Conservation (phyloP, 2,797 vertebrate species). For the Pagetopsis macropterus region DNA sequence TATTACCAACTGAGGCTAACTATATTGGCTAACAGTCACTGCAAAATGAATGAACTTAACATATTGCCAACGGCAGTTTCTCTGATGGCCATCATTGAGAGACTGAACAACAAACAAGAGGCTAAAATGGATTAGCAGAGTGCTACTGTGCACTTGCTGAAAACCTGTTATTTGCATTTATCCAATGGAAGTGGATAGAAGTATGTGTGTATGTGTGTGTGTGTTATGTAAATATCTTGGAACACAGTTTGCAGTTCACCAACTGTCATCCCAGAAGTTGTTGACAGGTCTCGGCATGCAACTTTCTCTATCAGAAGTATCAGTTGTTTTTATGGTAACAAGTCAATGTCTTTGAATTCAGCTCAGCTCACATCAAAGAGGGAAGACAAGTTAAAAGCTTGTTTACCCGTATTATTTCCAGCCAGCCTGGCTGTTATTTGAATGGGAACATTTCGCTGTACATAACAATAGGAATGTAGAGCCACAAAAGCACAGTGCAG, state of each 20-base stretch:
- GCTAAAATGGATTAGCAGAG: slow-evolving; percentile 8
- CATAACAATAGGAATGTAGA: slow-evolving; percentile 52
- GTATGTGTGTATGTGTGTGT: neutral
- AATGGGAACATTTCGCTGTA: slow-evolving; percentile 40
- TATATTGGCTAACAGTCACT: slow-evolving; percentile 17
- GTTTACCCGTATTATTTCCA: slow-evolving; percentile 47
- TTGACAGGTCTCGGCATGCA: slow-evolving; percentile 25
- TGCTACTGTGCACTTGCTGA: neutral
- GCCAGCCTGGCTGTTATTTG: slow-evolving; percentile 48
- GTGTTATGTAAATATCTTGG: slow-evolving; percentile 30
- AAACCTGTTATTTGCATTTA: slow-evolving; percentile 16
- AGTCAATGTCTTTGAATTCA: slow-evolving; percentile 17
- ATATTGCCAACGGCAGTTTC: slow-evolving; percentile 20
- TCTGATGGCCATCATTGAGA: slow-evolving; percentile 22
- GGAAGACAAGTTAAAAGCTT: slow-evolving; percentile 26
- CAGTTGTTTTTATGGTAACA: slow-evolving; percentile 14
- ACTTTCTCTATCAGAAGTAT: slow-evolving; percentile 27
- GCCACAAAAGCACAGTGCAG: slow-evolving; percentile 27
- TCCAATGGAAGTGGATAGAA: neutral
- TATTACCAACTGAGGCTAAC: slow-evolving; percentile 23
- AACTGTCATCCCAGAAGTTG: slow-evolving; percentile 16
- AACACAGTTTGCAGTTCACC: slow-evolving; percentile 25
- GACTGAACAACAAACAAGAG: slow-evolving; percentile 25
- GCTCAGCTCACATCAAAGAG: slow-evolving; percentile 36
- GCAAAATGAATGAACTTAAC: slow-evolving; percentile 25